Evolutionary conservation across 2,888 invertebrate genomes (phyloP), one percentile per base, ranked within the genome.

Genomic region (Odontomyia ornata): DNA sequence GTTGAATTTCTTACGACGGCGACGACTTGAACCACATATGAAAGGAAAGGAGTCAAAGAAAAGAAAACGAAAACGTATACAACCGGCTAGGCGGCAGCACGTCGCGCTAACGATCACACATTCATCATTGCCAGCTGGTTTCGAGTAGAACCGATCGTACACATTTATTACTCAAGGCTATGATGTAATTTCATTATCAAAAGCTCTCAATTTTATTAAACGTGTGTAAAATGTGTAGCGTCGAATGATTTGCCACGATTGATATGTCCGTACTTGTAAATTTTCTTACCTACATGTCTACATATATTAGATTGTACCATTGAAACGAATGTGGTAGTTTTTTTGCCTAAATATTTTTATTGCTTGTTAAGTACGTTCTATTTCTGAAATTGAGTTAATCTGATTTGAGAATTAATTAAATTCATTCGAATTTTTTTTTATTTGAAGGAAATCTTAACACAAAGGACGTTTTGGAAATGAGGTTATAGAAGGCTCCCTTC

Each of bases 151-250:
- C 25, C 15, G 30, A 30, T 30, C 71, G 47, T n/a, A 52, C 9
- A 5, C 36, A 71, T 18, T 1, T 52, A 28, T 71, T 71, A 71
- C 71, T 52, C 71, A 71, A 71, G 71, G 71, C 71, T 71, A 52
- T 71, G 71, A 71, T 71, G 71, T 71, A 71, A 71, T 71, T 47
- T 71, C 47, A 71, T 52, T 71, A 47, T 71, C 71, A 47, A 71
- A 67, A 71, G 71, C 71, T 71, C 46, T 67, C 67, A 30, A 64
- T 60, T 60, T 64, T 64, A 64, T n/a, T 64, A 28, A 43, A 43
- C 13, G 28, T 43, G 18, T 67, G 67, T 36, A 36, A 25, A 36
- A 36, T 36, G 52, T 52, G 52, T 52, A 52, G 15, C 52, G 52
- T 52, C n/a, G 52, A n/a, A 64, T 43, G 67, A 3, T 15, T 28